These are phyloP conservation scores for Motacilla alba DNA, from an alignment of 2,113 vertebrate species.

Conservation along the genomic window DNA sequence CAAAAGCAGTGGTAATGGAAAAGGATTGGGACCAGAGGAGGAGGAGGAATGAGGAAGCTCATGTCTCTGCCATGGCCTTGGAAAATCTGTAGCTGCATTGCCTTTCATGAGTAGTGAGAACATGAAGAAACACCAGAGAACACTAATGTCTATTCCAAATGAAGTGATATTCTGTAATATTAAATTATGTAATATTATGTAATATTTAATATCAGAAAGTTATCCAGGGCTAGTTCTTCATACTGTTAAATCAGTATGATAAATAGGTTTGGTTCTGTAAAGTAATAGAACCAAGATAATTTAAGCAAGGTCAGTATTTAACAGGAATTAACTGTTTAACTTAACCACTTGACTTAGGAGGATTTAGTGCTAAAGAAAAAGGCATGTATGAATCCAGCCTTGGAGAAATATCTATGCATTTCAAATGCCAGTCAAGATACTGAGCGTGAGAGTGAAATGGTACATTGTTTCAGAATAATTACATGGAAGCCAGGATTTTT, in stretches of 20 bases:
- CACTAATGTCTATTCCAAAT: not conserved
- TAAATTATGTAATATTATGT: not conserved
- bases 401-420: not conserved
- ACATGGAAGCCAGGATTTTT: not conserved
- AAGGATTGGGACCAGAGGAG: not conserved
- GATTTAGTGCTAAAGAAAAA: not conserved
- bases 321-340: not conserved
- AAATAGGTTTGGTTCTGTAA: not conserved
- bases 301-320: not conserved
- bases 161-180: not conserved
- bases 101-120: not conserved
- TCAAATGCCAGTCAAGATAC: not conserved
- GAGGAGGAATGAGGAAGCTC: not conserved
- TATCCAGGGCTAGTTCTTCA: not conserved
- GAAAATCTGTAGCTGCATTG: not conserved
- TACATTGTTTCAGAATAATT: not conserved
- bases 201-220: not conserved
- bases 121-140: not conserved
- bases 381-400: not conserved
- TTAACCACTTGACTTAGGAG: not conserved
- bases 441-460: not conserved
- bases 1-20: not conserved
- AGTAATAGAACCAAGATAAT: not conserved
- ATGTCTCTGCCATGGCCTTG: not conserved
- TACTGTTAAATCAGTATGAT: not conserved